phyloP scores from a whole-genome alignment of 1,140 invertebrate species.

The Diploscapter pachys region DNA sequence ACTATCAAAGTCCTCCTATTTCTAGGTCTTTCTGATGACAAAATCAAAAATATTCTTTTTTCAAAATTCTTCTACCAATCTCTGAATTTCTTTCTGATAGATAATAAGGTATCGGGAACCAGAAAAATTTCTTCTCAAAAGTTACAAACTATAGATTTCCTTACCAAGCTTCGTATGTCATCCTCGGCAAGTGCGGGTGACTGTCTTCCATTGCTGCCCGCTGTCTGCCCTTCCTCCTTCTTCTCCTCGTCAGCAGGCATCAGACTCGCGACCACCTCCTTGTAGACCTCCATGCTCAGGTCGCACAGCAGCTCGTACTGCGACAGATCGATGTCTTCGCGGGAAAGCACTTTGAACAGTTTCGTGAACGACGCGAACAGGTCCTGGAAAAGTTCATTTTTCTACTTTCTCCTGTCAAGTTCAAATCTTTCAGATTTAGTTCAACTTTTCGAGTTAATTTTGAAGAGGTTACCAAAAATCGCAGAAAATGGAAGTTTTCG shows the following conservation, averaged over 20 bases:
- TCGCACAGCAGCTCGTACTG: slow-evolving; percentile 22
- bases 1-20: too few species aligned
- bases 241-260: neutral
- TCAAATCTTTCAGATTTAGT: slow-evolving; percentile 18
- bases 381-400: slow-evolving; percentile 15
- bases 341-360: neutral
- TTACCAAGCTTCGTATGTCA: too few species aligned
- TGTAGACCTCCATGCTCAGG: slow-evolving; percentile 23
- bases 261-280: slow-evolving; percentile 45
- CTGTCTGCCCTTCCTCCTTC: neutral
- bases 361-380: slow-evolving; percentile 6
- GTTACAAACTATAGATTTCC: neutral
- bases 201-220: too few species aligned
- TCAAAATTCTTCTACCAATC: too few species aligned
- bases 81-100: too few species aligned
- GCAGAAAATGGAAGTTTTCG: neutral
- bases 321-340: neutral
- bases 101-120: neutral
- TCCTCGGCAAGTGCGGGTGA: too few species aligned
- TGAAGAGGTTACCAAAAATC: neutral
- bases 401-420: slow-evolving; percentile 6
- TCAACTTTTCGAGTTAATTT: neutral
- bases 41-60: too few species aligned
- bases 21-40: too few species aligned
- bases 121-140: neutral